Evolutionary conservation across 1,140 invertebrate genomes (phyloP), one percentile per base, ranked within the genome.

Genomic region (Temnothorax longispinosus): DNA sequence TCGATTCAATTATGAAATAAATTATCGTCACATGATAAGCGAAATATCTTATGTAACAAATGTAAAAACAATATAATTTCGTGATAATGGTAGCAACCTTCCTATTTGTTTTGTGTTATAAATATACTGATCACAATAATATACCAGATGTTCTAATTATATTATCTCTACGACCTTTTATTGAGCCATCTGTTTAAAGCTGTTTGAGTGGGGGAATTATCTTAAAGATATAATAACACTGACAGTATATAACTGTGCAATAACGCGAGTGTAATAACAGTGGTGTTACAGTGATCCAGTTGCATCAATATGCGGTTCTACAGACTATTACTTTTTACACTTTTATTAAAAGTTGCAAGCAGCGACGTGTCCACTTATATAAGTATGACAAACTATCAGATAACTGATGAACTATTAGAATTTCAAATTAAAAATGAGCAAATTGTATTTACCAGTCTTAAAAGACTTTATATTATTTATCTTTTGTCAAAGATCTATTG

Each of bases 161-260:
- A 44, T 44, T 50, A 50, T 44, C 65, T 47, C 11, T 69, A 27
- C 38, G 6, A 38, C n/a, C 10, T 47, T 3, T 47, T 50, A 3
- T 4, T 44, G 13, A 81, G 41, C 2, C 38, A 41, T 71, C 27
- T 27, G 27, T 41, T 69, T 8, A 44, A 11, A 32, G 32, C 8
- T 35, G 7, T 44, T 69, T 13, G 5, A 56, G 78, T 81, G 78
- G 78, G 78, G 64, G 50, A 69, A 81, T 81, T 56, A 81, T 81
- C 65, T 54, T 58, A 32, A 32, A 71, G 64, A 71, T 69, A 81
- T 44, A 81, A 69, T 69, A 44, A 32, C 2, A 38, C 18, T n/a
- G 41, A 35, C 8, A 50, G 2, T 21, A 11, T 27, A 7, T 78
- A 47, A 77, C 56, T 27, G 5, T 56, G 21, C 7, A 41, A 44